phyloP scores from a whole-genome alignment of 2,888 invertebrate species.

The Heteromyza rotundicornis region DNA sequence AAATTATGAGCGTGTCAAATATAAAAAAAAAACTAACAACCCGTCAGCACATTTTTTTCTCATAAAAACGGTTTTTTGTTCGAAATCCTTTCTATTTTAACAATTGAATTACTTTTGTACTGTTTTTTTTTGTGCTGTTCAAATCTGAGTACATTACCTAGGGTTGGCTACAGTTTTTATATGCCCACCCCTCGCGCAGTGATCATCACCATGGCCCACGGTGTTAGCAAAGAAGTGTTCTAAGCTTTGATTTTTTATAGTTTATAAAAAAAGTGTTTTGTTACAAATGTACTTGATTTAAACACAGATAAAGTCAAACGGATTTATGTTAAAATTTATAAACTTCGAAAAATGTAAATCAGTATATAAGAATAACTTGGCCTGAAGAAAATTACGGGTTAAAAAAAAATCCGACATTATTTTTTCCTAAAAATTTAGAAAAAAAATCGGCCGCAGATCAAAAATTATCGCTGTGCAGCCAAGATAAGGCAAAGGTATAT shows the following conservation, averaged over 20 bases:
- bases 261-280: no score
- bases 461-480: no score
- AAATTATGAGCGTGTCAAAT: conserved; percentile 45
- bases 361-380: no score
- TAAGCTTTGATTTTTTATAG: conserved; percentile 9
- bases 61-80: conserved; percentile 37
- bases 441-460: no score
- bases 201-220: conserved; percentile 27
- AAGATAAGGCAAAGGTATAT: no score
- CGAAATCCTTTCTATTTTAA: conserved; percentile 45
- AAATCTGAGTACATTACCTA: conserved; percentile 29
- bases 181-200: conserved; percentile 51
- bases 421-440: no score
- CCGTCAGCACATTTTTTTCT: conserved; percentile 27
- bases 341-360: no score
- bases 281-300: conserved; percentile 57
- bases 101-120: conserved; percentile 59
- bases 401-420: no score
- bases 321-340: neutral
- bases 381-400: no score
- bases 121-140: conserved; percentile 26
- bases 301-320: conserved; percentile 58
- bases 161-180: conserved; percentile 47
- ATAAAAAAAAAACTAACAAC: conserved; percentile 27
- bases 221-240: conserved; percentile 18